These are phyloP conservation scores for Tragelaphus strepsiceros DNA, from an alignment of 2,113 vertebrate genomes.

Conservation along the genomic window DNA sequence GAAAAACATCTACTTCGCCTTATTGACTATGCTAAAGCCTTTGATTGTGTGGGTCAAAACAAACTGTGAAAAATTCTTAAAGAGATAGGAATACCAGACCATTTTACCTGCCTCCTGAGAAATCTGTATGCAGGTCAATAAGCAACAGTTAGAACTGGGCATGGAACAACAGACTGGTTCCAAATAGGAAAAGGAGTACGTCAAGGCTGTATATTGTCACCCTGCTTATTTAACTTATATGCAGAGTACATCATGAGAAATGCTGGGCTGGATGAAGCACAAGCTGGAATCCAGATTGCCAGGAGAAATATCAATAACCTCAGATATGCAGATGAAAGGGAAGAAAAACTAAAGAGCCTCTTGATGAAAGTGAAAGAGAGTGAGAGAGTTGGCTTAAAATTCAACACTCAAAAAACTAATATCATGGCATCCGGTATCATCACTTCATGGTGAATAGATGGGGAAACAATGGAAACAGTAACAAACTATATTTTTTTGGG, in stretches of 20 bases:
- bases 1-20: not conserved
- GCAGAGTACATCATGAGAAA: not conserved
- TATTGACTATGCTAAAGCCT: not conserved
- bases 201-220: not conserved
- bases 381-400: not conserved
- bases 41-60: not conserved
- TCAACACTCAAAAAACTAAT: not conserved
- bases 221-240: not conserved
- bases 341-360: not conserved
- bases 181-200: not conserved
- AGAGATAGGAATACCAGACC: not conserved
- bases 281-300: not conserved
- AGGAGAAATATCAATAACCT: not conserved
- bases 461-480: not conserved
- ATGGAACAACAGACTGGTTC: not conserved
- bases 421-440: not conserved
- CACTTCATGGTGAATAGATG: not conserved
- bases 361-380: not conserved
- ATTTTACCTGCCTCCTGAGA: not conserved
- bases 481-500: not conserved
- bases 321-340: not conserved
- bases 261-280: not conserved
- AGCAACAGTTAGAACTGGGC: not conserved
- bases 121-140: not conserved
- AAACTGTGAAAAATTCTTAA: not conserved